Conservation (phyloP, 1,140 invertebrate species). For the Neodiprion pinetum region DNA sequence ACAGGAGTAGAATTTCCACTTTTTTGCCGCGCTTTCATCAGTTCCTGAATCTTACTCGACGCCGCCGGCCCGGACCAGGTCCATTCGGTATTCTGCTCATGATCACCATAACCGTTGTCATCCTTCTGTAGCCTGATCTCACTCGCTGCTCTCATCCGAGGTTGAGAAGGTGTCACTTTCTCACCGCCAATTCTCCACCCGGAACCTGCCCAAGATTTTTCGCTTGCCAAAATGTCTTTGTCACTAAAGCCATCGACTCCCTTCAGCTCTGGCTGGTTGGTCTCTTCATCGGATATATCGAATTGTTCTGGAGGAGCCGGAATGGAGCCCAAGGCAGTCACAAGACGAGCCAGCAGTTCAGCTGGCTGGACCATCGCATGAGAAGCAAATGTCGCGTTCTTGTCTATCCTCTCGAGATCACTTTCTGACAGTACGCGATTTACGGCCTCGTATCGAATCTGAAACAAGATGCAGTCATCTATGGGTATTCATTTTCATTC, state of each 20-base stretch:
- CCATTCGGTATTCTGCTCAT: conserved; percentile 62
- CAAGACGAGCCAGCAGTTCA: conserved; percentile 75
- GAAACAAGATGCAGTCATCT: conserved; percentile 45
- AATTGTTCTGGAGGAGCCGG: conserved; percentile 61
- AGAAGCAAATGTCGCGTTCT: conserved; percentile 74
- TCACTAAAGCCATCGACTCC: conserved; percentile 72
- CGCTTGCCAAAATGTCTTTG: conserved; percentile 73
- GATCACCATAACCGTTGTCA: conserved; percentile 55
- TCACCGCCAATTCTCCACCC: conserved; percentile 65
- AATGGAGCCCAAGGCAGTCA: conserved; percentile 75
- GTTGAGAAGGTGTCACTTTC: conserved; percentile 50
- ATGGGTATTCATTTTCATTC: no score
- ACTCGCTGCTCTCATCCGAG: conserved; percentile 62
- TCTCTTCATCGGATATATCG: conserved; percentile 33
- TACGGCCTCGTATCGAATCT: conserved; percentile 53
- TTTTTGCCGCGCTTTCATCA: conserved; percentile 57
- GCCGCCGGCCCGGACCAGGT: conserved; percentile 75
- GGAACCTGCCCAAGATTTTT: conserved; percentile 56
- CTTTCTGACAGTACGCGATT: conserved; percentile 76
- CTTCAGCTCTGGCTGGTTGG: conserved; percentile 26
- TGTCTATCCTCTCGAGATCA: conserved; percentile 78
- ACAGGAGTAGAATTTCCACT: conserved; percentile 18
- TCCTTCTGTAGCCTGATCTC: conserved; percentile 57
- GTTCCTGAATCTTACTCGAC: conserved; percentile 64
- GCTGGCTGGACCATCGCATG: conserved; percentile 71